phyloP scores from a whole-genome alignment of 2,113 vertebrate genomes.

The Pycnonotus jocosus region DNA sequence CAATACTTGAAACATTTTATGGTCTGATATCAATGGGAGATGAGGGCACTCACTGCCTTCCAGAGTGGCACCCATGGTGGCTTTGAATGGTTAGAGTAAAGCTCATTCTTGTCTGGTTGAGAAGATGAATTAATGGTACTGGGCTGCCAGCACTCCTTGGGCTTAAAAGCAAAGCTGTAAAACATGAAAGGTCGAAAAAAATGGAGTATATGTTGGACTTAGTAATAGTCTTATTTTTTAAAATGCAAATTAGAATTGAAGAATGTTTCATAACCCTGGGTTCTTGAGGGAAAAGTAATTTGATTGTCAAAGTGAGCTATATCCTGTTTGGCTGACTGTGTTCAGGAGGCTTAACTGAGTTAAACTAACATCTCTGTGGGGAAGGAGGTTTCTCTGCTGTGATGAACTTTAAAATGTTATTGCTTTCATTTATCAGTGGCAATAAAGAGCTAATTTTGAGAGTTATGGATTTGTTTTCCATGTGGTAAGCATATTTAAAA shows the following conservation, averaged over 20 bases:
- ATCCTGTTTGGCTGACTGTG: background rate
- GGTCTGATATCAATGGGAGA: background rate
- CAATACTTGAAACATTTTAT: background rate
- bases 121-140: background rate
- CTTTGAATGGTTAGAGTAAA: background rate
- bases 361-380: background rate
- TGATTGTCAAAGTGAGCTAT: background rate
- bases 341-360: background rate
- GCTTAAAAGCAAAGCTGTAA: background rate
- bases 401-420: background rate
- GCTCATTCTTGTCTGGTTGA: background rate
- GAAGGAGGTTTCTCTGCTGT: background rate
- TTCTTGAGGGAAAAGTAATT: background rate
- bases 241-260: background rate
- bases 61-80: background rate
- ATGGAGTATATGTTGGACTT: rapidly evolving
- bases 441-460: background rate
- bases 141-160: background rate
- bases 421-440: background rate
- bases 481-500: background rate
- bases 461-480: background rate
- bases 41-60: background rate
- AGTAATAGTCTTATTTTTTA: background rate
- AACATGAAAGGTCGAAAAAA: background rate
- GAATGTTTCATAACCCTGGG: background rate